Evolutionary conservation across 2,113 vertebrate genomes (phyloP).

Genomic region (Fregetta grallaria): DNA sequence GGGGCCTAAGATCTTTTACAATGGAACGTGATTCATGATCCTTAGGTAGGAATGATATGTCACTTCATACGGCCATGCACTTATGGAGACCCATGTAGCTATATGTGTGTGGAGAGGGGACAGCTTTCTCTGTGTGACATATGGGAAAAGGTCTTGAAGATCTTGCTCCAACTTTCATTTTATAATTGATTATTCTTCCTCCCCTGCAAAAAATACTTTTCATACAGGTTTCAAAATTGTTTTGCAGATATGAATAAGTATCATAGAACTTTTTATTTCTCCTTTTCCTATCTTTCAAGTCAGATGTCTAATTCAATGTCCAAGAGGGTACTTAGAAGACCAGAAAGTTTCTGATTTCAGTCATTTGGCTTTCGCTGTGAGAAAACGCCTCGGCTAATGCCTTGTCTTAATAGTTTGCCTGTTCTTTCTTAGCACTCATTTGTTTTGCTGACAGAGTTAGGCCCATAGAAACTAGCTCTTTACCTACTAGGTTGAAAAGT

Average conservation of each 20-base stretch:
- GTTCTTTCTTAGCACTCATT: not conserved
- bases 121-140: not conserved
- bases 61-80: not conserved
- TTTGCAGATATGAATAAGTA: not conserved
- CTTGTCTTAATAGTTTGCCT: not conserved
- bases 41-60: not conserved
- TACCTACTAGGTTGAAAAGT: conserved; percentile 45
- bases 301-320: not conserved
- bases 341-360: not conserved
- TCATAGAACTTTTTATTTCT: not conserved
- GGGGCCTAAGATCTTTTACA: not conserved
- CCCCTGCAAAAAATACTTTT: not conserved
- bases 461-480: not conserved
- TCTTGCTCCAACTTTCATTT: not conserved
- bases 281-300: not conserved
- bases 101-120: not conserved
- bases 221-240: not conserved
- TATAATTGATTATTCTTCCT: not conserved
- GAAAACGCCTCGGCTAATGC: not conserved
- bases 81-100: not conserved
- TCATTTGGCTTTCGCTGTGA: not conserved
- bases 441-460: conserved; percentile 2
- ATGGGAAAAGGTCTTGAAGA: not conserved
- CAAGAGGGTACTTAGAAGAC: not conserved
- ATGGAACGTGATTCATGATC: not conserved